Base-by-base conservation (phyloP, 2,113 vertebrate species). In the Ia io region DNA sequence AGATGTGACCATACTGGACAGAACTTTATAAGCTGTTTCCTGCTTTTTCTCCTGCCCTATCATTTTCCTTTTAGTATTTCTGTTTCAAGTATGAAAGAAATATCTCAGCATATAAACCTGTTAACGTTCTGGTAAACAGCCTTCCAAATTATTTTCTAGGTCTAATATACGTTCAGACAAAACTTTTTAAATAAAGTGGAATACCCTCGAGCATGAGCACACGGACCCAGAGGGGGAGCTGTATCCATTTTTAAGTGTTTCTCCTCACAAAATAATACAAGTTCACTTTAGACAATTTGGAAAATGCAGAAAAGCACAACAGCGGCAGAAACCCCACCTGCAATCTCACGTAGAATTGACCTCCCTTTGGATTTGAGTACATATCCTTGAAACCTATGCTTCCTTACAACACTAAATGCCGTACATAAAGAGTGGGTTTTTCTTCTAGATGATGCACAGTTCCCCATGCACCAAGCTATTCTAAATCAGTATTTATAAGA, bases 1-100 rank as follows among this genome's bases (percentile, higher is more conserved):
- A 90, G 5, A 1, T 23, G 12, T 28, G 44, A 40, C 51, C 67
- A 63, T 42, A 79, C 71, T 82, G 9, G 2, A n/a, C 1, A 1
- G 28, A 40, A 88, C 32, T 65, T 82, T 40, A 1, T 42, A 23
- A 35, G 23, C 44, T 28, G 17, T 3, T 76, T 28, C 17, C 37
- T 77, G 17, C 32, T 40, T 40, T 89, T 70, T 42, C 67, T 70
- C 30, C 20, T 84, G 14, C 89, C 40, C 7, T 30, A 61, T 14
- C 44, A 73, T 32, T 69, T 79, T 35, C 70, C 35, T 77, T 82
- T 94, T n/a, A 53, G 37, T 59, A 73, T 28, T 51, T 74, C 6
- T 56, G 44, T 59, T 96, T 32, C 79, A 90, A 61, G 69, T 79
- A 78, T 63, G 37, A 94, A 85, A 91, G n/a, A 49, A 87, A 51